Evolutionary conservation across 2,113 vertebrate species (phyloP).

Genomic region (Echinops telfairi): DNA sequence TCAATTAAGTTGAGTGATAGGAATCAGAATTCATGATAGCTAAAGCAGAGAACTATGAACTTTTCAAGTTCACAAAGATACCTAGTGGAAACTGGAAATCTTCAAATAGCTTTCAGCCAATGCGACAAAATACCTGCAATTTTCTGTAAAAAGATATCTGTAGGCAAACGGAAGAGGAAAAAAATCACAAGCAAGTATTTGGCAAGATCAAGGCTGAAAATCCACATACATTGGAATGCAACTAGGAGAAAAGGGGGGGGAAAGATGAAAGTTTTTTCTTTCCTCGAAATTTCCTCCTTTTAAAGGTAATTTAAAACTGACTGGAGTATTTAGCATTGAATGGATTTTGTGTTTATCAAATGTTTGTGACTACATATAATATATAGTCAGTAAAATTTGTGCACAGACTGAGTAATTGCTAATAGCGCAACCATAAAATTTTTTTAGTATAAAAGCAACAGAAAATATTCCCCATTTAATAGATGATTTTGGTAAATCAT

Average conservation of each 20-base stretch:
- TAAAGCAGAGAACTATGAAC: constrained; percentile 16
- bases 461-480: background rate
- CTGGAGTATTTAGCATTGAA: background rate
- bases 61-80: constrained; percentile 59
- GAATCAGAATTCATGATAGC: constrained; percentile 28
- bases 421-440: constrained; percentile 18
- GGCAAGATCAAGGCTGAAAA: constrained; percentile 1
- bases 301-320: constrained; percentile 31
- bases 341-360: background rate
- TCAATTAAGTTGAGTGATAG: constrained; percentile 20
- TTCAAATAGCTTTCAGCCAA: background rate
- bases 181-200: background rate
- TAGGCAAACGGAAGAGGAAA: background rate
- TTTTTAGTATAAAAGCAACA: background rate
- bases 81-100: constrained; percentile 44
- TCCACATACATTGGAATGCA: background rate
- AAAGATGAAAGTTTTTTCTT: background rate
- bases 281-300: background rate
- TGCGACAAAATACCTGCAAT: constrained; percentile 24
- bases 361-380: background rate
- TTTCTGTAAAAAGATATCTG: constrained; percentile 39
- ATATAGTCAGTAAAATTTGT: constrained; percentile 13
- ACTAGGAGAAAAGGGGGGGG: background rate
- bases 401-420: constrained; percentile 9
- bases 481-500: background rate